Evolutionary conservation across 2,888 invertebrate species (phyloP).

Genomic region (Esperia sulphurella): DNA sequence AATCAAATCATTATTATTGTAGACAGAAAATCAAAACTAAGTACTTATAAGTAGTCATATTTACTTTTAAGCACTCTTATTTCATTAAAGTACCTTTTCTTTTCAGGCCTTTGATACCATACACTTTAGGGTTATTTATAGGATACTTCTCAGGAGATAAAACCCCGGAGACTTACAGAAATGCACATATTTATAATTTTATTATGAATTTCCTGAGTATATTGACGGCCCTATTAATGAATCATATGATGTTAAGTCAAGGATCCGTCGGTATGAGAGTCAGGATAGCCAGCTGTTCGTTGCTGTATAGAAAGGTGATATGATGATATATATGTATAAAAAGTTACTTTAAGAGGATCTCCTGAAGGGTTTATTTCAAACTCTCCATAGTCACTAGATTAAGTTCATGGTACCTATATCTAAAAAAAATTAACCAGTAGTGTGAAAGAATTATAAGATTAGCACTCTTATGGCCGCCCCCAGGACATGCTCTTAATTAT

Average conservation of each 20-base stretch:
- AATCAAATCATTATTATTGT: too few species aligned
- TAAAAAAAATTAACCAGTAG: too few species aligned
- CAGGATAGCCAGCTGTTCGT: conserved; percentile 86
- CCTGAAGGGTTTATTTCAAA: too few species aligned
- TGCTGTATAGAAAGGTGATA: conserved; percentile 91
- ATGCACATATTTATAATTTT: conserved; percentile 84
- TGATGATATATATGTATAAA: conserved; percentile 5
- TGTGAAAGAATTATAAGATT: too few species aligned
- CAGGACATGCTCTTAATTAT: too few species aligned
- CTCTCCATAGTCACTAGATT: too few species aligned
- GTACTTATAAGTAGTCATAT: too few species aligned
- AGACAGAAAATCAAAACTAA: too few species aligned
- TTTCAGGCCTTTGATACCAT: conserved; percentile 82
- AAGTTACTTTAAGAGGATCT: too few species aligned
- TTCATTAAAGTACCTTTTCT: background rate
- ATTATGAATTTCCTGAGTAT: conserved; percentile 80
- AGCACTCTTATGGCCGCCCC: too few species aligned
- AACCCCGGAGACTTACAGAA: conserved; percentile 58
- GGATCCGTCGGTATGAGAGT: conserved; percentile 87
- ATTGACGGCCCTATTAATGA: conserved; percentile 80
- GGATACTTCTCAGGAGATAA: conserved; percentile 80
- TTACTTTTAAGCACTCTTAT: too few species aligned
- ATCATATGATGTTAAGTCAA: conserved; percentile 79
- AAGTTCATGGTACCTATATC: too few species aligned
- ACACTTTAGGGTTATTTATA: conserved; percentile 80